phyloP scores from a whole-genome alignment of 2,888 invertebrate genomes.

The Homarus gammarus region DNA sequence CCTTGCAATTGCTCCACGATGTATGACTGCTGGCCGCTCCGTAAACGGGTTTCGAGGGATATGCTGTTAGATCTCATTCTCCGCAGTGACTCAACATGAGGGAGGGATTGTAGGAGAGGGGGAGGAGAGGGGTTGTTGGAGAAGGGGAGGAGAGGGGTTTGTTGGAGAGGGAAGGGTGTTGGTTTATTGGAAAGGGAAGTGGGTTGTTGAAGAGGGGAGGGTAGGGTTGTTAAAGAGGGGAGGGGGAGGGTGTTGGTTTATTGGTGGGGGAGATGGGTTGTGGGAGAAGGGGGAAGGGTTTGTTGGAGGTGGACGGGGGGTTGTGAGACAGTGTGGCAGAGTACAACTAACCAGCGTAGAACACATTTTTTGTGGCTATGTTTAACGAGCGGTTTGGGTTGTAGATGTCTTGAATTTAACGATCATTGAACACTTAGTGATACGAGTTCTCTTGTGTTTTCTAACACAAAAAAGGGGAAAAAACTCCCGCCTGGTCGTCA shows the following conservation, averaged over 20 bases:
- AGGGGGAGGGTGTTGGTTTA: background rate
- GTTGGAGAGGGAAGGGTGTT: background rate
- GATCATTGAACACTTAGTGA: too few species aligned
- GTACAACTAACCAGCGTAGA: too few species aligned
- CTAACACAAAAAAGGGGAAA: background rate
- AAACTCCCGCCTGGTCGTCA: too few species aligned
- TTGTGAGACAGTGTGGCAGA: too few species aligned
- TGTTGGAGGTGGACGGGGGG: too few species aligned
- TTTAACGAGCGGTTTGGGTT: too few species aligned
- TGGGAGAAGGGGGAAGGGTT: background rate
- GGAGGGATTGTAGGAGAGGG: background rate
- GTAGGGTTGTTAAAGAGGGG: background rate
- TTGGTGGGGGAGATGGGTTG: background rate
- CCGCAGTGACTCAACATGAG: background rate
- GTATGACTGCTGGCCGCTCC: slow-evolving; percentile 52
- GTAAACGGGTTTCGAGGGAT: slow-evolving; percentile 46
- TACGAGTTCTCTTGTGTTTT: too few species aligned
- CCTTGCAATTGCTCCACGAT: slow-evolving; percentile 61
- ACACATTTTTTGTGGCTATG: too few species aligned
- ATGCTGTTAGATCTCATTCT: slow-evolving; percentile 45
- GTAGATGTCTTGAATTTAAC: too few species aligned
- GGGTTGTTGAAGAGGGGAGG: background rate
- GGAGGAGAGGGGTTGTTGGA: background rate
- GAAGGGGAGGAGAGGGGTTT: background rate
- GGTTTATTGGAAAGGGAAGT: too few species aligned